A percentile compares a stretch with the other conserved stretches of the same genome.
Conservation (phyloP, 2,797 vertebrate genomes). For the Enteromius mattozi region DNA sequence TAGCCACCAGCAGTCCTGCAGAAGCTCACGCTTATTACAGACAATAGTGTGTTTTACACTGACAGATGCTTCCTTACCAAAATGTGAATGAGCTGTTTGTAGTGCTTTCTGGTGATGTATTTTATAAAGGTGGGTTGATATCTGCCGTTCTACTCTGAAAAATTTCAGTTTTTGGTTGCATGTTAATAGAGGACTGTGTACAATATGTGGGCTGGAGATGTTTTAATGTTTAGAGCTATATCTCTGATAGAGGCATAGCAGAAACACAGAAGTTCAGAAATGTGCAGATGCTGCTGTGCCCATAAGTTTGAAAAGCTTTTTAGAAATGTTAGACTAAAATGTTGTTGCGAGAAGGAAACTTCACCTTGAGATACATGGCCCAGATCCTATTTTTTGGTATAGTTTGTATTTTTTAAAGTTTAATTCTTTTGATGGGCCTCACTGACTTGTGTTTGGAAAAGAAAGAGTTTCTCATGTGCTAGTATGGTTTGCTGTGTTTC, state of each 20-base stretch:
- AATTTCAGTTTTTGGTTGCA: background rate
- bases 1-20: slow-evolving; percentile 12
- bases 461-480: background rate
- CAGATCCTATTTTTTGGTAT: background rate
- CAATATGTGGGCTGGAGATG: background rate
- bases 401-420: background rate
- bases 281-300: background rate
- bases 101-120: background rate
- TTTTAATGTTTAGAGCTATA: background rate
- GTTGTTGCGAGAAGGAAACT: background rate
- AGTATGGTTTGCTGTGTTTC: background rate
- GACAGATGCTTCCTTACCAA: slow-evolving; percentile 32
- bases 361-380: background rate
- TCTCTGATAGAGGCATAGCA: background rate
- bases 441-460: background rate
- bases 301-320: background rate
- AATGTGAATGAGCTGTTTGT: slow-evolving; percentile 18
- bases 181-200: background rate
- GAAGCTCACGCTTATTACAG: background rate
- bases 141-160: background rate
- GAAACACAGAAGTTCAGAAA: background rate
- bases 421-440: background rate
- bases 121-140: background rate
- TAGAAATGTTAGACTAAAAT: background rate
- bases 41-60: slow-evolving; percentile 5